Evolutionary conservation across 2,113 vertebrate genomes (phyloP).

Genomic region (Labeo catla): DNA sequence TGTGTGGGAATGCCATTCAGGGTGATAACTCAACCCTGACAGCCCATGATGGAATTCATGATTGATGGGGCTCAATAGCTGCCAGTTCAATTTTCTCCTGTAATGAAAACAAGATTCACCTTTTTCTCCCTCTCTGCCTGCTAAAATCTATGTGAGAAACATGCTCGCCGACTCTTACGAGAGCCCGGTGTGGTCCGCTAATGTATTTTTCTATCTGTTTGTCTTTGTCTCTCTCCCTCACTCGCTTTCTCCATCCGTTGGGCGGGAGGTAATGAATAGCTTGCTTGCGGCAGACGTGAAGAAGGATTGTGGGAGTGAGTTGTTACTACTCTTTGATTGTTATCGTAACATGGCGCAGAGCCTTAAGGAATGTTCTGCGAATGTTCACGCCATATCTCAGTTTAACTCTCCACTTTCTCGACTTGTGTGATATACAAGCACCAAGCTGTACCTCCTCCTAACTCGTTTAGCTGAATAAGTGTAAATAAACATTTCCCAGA

Average conservation of each 20-base stretch:
- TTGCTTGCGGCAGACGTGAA: constrained; percentile 33
- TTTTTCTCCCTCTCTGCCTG: constrained; percentile 45
- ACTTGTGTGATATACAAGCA: neutral
- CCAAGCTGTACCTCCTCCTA: neutral
- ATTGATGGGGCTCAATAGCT: constrained; percentile 72
- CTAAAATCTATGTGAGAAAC: constrained; percentile 50
- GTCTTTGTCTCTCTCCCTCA: neutral
- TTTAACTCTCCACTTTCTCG: constrained; percentile 45
- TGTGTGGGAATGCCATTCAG: constrained; percentile 65
- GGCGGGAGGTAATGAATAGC: constrained; percentile 24
- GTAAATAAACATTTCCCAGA: constrained; percentile 26
- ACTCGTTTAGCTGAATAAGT: constrained; percentile 31
- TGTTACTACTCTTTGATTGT: constrained; percentile 37
- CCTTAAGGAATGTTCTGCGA: constrained; percentile 43
- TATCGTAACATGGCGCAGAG: constrained; percentile 43
- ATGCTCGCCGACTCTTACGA: constrained; percentile 24
- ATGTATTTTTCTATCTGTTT: constrained; percentile 34
- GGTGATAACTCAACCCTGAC: constrained; percentile 75
- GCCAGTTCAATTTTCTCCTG: constrained; percentile 67
- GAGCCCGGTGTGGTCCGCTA: constrained; percentile 37
- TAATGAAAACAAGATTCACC: constrained; percentile 69
- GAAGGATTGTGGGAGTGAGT: constrained; percentile 31
- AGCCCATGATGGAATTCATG: constrained; percentile 74
- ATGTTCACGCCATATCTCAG: constrained; percentile 39
- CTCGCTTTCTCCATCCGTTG: neutral